Base-by-base conservation (phyloP, 1,140 invertebrate genomes). In the Lerema accius region DNA sequence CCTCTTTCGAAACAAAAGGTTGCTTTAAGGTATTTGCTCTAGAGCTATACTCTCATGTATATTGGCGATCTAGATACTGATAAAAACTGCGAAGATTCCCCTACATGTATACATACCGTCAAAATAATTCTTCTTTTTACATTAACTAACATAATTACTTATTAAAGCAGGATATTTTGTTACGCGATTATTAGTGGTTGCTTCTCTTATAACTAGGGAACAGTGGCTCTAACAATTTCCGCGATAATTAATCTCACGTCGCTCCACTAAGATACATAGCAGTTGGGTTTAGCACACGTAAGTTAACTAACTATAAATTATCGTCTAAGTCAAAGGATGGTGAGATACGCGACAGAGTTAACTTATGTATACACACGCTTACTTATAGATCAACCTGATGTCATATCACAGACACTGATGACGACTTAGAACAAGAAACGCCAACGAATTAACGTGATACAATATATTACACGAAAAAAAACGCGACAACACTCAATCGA, bases 231-330 rank as follows among this genome's bases (percentile, higher is more conserved):
- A 77, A 72, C 55, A 75, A 68, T 77, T 67, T 63, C 58, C 51
- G 50, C 63, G 58, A 76, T 77, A 79, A 80, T 78, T 82, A 79
- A 82, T 76, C 73, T 78, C 64, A 56, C 72, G 70, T 75, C 73
- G 70, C 70, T 73, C 65, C 76, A 78, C 71, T 69, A 73, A 76
- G 69, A 82, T 73, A 78, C 71, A 75, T 71, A 73, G 71, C 64
- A 66, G 65, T 67, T 51, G 69, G 65, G 69, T 71, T 79, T 67
- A 64, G 72, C 69, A 79, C 73, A 73, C 74, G 71, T 74, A 78
- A 78, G 73, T 74, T 73, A 81, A 78, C 76, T 80, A 80, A 78
- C 76, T 73, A 83, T 83, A 83, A 83, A 81, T 83, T 81, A 83
- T 76, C 71, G 70, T 79, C 73, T 78, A 76, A 80, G 74, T 76